A percentile compares a stretch with the other conserved stretches of the same genome.
Evolutionary conservation across 2,797 vertebrate species (phyloP).

Genomic region (Sebastes itinus): DNA sequence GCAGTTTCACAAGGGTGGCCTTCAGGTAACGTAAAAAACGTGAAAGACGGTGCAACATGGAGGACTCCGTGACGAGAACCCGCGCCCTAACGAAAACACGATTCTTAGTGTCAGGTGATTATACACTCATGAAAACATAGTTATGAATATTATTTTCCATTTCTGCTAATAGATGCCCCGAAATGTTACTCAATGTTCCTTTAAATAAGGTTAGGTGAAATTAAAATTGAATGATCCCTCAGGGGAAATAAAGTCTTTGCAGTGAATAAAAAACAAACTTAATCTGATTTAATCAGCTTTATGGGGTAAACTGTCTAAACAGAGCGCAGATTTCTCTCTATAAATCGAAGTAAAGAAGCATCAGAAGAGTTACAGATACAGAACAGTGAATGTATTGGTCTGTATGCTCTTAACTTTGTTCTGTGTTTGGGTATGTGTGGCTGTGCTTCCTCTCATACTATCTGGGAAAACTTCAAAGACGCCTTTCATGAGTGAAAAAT

Average conservation of each 20-base stretch:
- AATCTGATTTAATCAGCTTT: not conserved
- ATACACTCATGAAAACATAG: too few relatives aligned
- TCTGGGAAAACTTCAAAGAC: constrained; percentile 53
- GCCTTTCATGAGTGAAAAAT: constrained; percentile 40
- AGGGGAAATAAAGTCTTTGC: not conserved
- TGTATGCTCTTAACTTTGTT: not conserved
- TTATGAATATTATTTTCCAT: too few relatives aligned
- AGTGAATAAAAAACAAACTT: not conserved
- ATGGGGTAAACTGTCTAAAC: not conserved
- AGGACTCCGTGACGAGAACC: too few relatives aligned
- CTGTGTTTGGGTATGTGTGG: not conserved
- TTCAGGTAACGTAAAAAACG: too few relatives aligned
- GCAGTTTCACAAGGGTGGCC: too few relatives aligned
- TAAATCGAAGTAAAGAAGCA: not conserved
- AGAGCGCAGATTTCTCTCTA: not conserved
- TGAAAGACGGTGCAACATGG: too few relatives aligned
- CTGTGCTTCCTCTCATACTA: not conserved
- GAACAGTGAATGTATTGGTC: not conserved
- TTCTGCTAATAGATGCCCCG: too few relatives aligned
- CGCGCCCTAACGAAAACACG: too few relatives aligned
- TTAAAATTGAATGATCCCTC: not conserved
- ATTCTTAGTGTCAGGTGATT: too few relatives aligned
- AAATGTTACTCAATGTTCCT: too few relatives aligned
- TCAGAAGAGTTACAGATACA: not conserved
- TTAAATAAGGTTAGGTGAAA: not conserved